These are phyloP conservation scores for Pempheris klunzingeri DNA, from an alignment of 2,797 vertebrate species.

Conservation along the genomic window DNA sequence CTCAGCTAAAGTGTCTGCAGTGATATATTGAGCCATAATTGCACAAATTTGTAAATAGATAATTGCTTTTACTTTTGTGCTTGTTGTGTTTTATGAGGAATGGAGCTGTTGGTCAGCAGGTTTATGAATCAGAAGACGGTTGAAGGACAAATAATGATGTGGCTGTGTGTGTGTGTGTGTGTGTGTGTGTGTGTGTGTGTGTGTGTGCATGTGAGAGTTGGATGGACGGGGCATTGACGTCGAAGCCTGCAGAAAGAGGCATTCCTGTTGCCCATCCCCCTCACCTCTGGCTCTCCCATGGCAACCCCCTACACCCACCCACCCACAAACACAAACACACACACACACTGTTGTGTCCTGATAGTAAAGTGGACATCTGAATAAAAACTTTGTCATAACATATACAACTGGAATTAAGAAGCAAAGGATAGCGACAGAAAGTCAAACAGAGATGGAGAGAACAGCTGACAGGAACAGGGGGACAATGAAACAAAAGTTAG, in stretches of 20 bases:
- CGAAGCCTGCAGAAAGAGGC: constrained; percentile 30
- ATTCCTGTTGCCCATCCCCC: constrained; percentile 56
- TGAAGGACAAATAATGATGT: constrained; percentile 36
- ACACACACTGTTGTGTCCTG: not conserved
- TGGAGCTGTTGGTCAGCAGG: constrained; percentile 20
- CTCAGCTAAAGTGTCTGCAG: not conserved
- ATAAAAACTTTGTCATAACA: not conserved
- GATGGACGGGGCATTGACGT: constrained; percentile 44
- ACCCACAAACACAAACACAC: constrained; percentile 6
- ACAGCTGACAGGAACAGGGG: not conserved
- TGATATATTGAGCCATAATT: not conserved
- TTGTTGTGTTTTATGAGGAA: not conserved
- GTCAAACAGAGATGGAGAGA: not conserved
- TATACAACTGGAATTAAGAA: not conserved
- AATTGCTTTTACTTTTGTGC: not conserved
- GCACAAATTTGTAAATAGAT: not conserved
- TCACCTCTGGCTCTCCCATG: constrained; percentile 47
- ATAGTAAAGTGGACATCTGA: constrained; percentile 1
- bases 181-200: constrained; percentile 2
- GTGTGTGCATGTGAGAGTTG: constrained; percentile 14
- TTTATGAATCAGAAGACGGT: too few relatives aligned
- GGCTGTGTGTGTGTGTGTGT: not conserved
- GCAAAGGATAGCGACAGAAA: not conserved
- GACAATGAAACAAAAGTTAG: not conserved
- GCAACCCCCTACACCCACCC: constrained; percentile 34